phyloP scores from a whole-genome alignment of 1,140 invertebrate genomes.

The Heliconius nattereri region DNA sequence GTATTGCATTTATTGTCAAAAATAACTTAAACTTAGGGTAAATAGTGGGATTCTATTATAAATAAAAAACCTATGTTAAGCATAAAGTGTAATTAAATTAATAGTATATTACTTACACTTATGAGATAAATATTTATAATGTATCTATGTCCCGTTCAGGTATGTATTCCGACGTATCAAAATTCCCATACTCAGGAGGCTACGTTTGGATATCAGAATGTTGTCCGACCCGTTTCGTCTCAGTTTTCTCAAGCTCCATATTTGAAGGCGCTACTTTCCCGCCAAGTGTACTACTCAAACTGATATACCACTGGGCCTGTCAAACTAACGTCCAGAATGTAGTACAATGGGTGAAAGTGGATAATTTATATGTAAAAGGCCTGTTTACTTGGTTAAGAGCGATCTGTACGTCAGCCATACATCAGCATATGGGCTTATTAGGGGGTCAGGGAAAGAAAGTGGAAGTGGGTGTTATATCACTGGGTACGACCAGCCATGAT shows the following conservation, averaged over 20 bases:
- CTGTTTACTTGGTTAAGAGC: conserved; percentile 90
- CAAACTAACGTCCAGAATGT: conserved; percentile 94
- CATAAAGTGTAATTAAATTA: no score
- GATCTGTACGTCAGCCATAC: conserved; percentile 88
- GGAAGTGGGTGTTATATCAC: conserved; percentile 92
- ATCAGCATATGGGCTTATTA: conserved; percentile 86
- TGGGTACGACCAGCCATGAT: conserved; percentile 93
- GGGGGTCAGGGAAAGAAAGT: conserved; percentile 86
- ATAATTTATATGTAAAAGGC: conserved; percentile 78
- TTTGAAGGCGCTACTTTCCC: conserved; percentile 92
- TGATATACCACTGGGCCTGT: conserved; percentile 95
- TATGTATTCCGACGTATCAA: conserved; percentile 91
- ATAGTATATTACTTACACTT: no score
- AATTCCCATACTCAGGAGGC: conserved; percentile 92
- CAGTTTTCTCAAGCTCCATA: conserved; percentile 92
- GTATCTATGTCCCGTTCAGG: conserved; percentile 69
- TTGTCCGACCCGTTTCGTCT: conserved; percentile 90
- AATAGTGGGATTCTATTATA: no score
- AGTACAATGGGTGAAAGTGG: conserved; percentile 91
- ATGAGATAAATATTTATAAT: background rate
- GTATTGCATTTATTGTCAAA: no score
- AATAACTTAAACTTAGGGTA: no score
- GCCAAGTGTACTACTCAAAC: conserved; percentile 89
- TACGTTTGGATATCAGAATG: conserved; percentile 95
- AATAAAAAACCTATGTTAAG: no score